Evolutionary conservation across 2,888 invertebrate genomes (phyloP), one percentile per base, ranked within the genome.

Genomic region (Acleris sparsana): DNA sequence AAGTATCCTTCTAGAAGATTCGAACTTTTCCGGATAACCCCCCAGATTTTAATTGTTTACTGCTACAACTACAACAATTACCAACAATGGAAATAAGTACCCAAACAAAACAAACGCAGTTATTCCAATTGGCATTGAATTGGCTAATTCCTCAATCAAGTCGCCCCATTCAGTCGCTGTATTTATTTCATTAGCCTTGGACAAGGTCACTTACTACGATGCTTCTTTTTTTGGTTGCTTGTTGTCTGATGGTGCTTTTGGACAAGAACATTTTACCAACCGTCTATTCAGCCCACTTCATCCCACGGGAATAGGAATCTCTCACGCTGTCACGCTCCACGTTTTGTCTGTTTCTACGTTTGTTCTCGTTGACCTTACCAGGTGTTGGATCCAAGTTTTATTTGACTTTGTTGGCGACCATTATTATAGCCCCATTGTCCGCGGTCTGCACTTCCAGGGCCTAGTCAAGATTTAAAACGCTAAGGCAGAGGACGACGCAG

Each of bases 51-150:
- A 46, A 46, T 6, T n/a, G n/a, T n/a, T n/a, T 44, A n/a, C 3
- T 5, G 9, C 17, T 16, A 2, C 13, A 39, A 48, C n/a, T n/a
- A n/a, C 20, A 51, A 39, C 20, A 51, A 39, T 49, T 59, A 51
- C 9, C 18, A 4, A 25, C 25, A 39, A 33, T n/a, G 3, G 17
- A 39, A 33, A 39, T 39, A 13, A 39, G 3, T 43, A 46, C 22
- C 16, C n/a, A 56, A 68, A 70, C 73, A 73, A 72, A 71, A 73
- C 69, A 70, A 72, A 72, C 76, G 78, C 79, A 79, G 80, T 79
- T 88, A 80, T 81, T 79, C 71, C 86, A 88, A 89, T 91, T 91
- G 87, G 84, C 85, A 88, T 88, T 88, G 84, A 91, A 91, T 89
- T 89, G 85, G 70, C 70, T 80, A 73, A 88, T 88, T 90, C 84